Conservation (phyloP, 2,113 vertebrate genomes). For the Todiramphus saurophagus region DNA sequence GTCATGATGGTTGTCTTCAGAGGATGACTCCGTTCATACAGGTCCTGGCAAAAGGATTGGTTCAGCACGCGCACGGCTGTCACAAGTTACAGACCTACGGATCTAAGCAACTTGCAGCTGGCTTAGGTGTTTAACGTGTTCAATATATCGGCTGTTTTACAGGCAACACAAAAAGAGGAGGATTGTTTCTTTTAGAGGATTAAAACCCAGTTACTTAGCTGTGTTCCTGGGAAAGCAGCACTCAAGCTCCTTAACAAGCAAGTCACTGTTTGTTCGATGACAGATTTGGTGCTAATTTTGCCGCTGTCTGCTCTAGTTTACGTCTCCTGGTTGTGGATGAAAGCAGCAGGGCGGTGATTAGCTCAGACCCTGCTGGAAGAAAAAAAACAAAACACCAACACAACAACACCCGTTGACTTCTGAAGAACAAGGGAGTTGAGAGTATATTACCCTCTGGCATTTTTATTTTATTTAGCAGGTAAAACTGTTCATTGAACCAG, state of each 20-base stretch:
- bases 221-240: neutral
- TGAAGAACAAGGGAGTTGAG: slow-evolving; percentile 13
- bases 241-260: slow-evolving; percentile 1
- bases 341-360: slow-evolving; percentile 39
- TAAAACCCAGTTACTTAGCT: slow-evolving; percentile 12
- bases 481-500: slow-evolving; percentile 29
- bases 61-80: neutral
- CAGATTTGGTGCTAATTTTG: slow-evolving; percentile 56
- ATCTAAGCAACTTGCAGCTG: neutral
- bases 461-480: slow-evolving; percentile 66
- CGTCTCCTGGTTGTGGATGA: slow-evolving; percentile 13
- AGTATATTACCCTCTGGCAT: slow-evolving; percentile 46
- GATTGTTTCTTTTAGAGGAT: slow-evolving; percentile 14
- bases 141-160: neutral
- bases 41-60: neutral
- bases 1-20: neutral
- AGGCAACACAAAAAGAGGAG: neutral
- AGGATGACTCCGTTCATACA: neutral
- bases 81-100: neutral
- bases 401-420: neutral
- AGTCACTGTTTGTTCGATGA: slow-evolving; percentile 20
- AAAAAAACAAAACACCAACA: neutral
- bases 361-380: slow-evolving; percentile 14
- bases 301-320: slow-evolving; percentile 47
- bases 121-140: neutral